Conservation (phyloP, 2,888 invertebrate species). For the Athalia rosae region DNA sequence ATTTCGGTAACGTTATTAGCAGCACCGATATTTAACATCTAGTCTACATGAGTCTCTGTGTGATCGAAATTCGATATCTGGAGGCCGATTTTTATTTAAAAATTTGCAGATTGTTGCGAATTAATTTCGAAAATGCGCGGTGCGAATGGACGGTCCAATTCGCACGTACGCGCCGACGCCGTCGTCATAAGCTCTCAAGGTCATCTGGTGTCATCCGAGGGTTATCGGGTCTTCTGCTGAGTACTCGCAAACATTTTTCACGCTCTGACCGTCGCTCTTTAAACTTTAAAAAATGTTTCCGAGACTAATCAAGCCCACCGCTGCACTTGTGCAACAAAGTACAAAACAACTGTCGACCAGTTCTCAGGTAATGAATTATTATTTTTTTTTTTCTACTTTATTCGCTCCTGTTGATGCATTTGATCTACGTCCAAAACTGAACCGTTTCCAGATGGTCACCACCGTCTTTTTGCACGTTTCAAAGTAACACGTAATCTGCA, state of each 20-base stretch:
- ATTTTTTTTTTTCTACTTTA: conserved; percentile 32
- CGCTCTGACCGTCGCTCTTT: conserved; percentile 25
- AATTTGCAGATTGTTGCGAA: neutral
- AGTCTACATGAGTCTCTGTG: too few species aligned
- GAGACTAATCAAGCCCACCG: conserved; percentile 64
- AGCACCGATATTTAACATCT: too few species aligned
- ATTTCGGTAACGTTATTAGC: too few species aligned
- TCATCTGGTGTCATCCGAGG: conserved; percentile 54
- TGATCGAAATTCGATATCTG: too few species aligned
- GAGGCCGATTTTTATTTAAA: neutral
- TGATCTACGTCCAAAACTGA: neutral
- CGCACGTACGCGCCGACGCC: conserved; percentile 25
- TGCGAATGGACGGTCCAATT: conserved; percentile 2
- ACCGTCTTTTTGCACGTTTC: neutral
- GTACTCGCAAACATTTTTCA: conserved; percentile 16
- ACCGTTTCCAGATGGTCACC: neutral
- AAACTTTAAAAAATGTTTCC: conserved; percentile 65
- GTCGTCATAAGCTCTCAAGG: conserved; percentile 45
- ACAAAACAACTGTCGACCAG: conserved; percentile 68
- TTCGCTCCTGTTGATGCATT: neutral
- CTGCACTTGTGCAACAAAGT: conserved; percentile 63
- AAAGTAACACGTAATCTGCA: neutral
- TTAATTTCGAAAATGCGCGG: conserved; percentile 19
- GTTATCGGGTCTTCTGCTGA: conserved; percentile 51
- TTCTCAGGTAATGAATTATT: conserved; percentile 59